Base-by-base conservation (phyloP, 2,113 vertebrate species). In the Cyprinodon brontotheroides region DNA sequence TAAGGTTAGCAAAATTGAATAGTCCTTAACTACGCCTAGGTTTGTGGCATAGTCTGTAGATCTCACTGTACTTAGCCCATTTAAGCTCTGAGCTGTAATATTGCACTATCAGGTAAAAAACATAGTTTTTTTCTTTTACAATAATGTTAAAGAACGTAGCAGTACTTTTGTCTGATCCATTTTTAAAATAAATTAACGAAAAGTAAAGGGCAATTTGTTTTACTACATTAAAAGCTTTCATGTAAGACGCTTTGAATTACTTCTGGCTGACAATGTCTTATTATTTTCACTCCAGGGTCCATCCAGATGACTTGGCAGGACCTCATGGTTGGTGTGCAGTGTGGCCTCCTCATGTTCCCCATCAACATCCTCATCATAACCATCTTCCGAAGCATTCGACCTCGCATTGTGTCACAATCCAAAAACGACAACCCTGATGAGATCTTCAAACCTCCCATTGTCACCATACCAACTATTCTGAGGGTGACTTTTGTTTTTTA, bases 301-400 rank as follows among this genome's bases (percentile, higher is more conserved):
- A 3, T 94, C 47, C 0, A 68, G 0, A 80, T 95, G 61, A 95
- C 92, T 17, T 93, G 91, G 91, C 90, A 94, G 74, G 90, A 95
- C 38, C 8, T 95, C 43, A 94, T 95, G 90, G 91, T 95, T 2
- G 95, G 93, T 0, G n/a, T 95, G 22, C 83, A 95, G 74, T 93
- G 93, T n/a, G 94, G 92, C 41, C 85, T 95, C 15, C 93, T 95
- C 78, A 95, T 95, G 95, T 95, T 95, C 72, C 94, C 95, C n/a
- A 94, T 95, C 81, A 95, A 95, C 90, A 94, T 95, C 80, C 92
- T 95, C 80, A 95, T 95, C 73, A 93, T 95, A 68, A 93, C 94
- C 73, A 95, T 95, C 75, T 95, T 95, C 87, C 84, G 94, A 71
- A 94, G 88, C 82, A 94, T 94, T 83, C 91, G 77, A 67, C 94